These are phyloP conservation scores for Uloborus diversus DNA, from an alignment of 1,140 invertebrate genomes.

Conservation along the genomic window DNA sequence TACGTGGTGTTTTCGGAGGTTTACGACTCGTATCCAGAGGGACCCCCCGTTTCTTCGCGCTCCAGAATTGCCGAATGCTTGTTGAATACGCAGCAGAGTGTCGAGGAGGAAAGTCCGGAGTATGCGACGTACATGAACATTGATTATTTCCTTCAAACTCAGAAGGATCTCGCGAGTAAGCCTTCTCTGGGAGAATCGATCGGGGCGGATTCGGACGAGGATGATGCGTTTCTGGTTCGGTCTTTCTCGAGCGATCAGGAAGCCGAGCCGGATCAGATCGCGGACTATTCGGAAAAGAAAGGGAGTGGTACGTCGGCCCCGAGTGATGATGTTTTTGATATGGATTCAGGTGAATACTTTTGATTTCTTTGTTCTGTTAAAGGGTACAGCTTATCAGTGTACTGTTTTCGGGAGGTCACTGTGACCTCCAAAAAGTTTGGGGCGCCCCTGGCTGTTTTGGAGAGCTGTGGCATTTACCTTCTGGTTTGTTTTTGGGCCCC, in stretches of 20 bases:
- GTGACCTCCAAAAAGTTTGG: no score
- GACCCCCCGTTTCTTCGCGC: conserved; percentile 12
- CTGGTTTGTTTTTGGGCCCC: no score
- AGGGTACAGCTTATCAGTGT: no score
- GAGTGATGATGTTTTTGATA: conserved; percentile 62
- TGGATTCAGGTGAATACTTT: conserved; percentile 62
- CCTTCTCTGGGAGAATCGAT: conserved; percentile 21
- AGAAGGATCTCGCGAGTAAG: conserved; percentile 58
- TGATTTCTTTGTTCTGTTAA: no score
- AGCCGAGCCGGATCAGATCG: conserved; percentile 58
- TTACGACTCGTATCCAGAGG: conserved; percentile 12
- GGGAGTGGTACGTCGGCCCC: conserved; percentile 54
- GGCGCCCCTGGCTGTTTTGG: no score
- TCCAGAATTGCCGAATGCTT: conserved; percentile 32
- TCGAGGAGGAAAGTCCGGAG: conserved; percentile 52
- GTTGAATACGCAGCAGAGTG: conserved; percentile 38
- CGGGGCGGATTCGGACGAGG: conserved; percentile 50
- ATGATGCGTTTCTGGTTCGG: conserved; percentile 63
- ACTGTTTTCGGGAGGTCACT: no score
- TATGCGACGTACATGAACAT: conserved; percentile 85
- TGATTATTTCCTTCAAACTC: conserved; percentile 86
- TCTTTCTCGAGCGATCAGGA: conserved; percentile 64
- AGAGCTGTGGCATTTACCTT: no score
- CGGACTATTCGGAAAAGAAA: conserved; percentile 41
- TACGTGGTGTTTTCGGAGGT: conserved; percentile 55